Base-by-base conservation (phyloP, 2,113 vertebrate genomes). In the Phycodurus eques region DNA sequence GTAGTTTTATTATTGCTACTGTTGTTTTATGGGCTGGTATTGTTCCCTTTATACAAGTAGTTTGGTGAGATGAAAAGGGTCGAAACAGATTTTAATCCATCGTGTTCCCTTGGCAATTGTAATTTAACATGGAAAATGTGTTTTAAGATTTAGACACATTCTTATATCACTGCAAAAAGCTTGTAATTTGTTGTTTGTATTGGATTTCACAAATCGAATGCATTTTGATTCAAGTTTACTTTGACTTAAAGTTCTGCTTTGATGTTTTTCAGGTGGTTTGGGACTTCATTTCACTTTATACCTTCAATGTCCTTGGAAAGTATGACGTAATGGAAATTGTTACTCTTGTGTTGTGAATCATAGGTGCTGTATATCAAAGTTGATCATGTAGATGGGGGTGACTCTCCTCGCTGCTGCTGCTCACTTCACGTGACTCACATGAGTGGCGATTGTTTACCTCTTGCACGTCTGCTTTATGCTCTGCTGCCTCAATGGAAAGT, bases 401-500 rank as follows among this genome's bases (percentile, higher is more conserved):
- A 72, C 71, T 82, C 71, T 74, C 73, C 77, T 43, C 75, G 76
- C 68, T 53, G 85, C 73, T 65, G 62, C 72, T 73, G 73, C 80
- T 83, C 74, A 12, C 81, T 13, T 46, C 63, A 65, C 63, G 63
- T 65, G 63, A 65, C 84, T 87, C 87, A 82, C 85, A 86, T 76
- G 85, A 70, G 67, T 77, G 56, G 72, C 72, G 0, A 85, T 68
- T 91, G 85, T 90, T 88, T 88, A 89, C 80, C 76, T 78, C 62
- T 72, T 72, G 70, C 80, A 51, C 68, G 67, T 80, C 88, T 87
- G 85, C 81, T 86, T 84, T 67, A 76, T 87, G 76, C 84, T 68
- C 49, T 13, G 22, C 72, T 53, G 77, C 67, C 75, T 90, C 74
- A 75, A 81, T 80, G 88, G 88, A 89, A 90, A 90, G 78, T 91